Evolutionary conservation across 2,797 vertebrate species (phyloP), one percentile per base, ranked within the genome.

Genomic region (Garrulus glandarius): DNA sequence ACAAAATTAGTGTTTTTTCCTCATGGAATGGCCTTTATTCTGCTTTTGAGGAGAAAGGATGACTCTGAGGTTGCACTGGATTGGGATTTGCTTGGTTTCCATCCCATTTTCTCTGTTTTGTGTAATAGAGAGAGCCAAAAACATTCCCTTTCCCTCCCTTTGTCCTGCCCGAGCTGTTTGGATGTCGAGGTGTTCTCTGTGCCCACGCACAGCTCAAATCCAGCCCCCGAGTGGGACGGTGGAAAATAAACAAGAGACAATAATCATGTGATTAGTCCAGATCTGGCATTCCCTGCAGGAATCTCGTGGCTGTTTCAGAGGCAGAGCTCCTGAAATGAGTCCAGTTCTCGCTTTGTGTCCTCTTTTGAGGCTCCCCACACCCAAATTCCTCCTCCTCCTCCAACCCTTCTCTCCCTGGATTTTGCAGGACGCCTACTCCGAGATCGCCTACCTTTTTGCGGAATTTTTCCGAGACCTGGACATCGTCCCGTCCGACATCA

Each of bases 381-480:
- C 92, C 49, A 60, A 36, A 63, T 61, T 67, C 75, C 76, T 27
- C 75, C 74, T 30, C 75, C 76, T 27, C 75, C 71, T 71, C 74
- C 82, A 81, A 10, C 36, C 47, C 57, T 61, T 9, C 7, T 84
- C 37, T 84, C 37, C 56, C 55, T n/a, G 93, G 74, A 3, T 95
- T 96, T 93, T 83, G 29, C 96, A 99, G 99, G 99, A 99, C 10
- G 99, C 99, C 24, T 99, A 99, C 97, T 99, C 99, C 1, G 99
- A 99, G 97, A 99, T 99, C 43, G 99, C 99, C 84, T 99, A 99
- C 98, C 99, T 99, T 96, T 99, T 99, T 37, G 99, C 99, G 0
- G 99, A 99, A 95, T 99, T 99, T 93, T 99, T 99, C 98, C 98
- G 99, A 94, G 99, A 99, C 96, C 98, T 99, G 90, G 99, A 99